These are phyloP conservation scores for Halcyon malimbica DNA, from an alignment of 2,113 vertebrate genomes.

Conservation along the genomic window DNA sequence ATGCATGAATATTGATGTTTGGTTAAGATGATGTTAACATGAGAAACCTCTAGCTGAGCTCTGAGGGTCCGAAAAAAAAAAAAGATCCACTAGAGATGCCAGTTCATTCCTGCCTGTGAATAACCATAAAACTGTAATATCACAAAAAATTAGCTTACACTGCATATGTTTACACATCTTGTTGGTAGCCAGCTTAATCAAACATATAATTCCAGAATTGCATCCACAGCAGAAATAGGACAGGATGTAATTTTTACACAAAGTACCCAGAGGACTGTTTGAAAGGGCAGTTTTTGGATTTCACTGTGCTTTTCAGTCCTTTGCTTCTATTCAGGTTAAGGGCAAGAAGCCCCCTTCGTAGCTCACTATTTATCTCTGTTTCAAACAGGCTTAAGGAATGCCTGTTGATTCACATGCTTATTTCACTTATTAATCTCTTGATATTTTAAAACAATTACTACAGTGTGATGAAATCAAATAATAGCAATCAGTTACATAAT, in stretches of 20 bases:
- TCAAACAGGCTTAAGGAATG: background rate
- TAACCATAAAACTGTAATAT: background rate
- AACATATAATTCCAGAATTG: background rate
- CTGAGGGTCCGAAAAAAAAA: background rate
- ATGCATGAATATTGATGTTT: constrained; percentile 6
- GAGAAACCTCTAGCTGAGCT: background rate
- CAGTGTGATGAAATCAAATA: background rate
- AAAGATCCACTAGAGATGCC: background rate
- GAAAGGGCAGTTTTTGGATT: background rate
- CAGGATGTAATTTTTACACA: constrained; percentile 1
- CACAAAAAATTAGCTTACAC: background rate
- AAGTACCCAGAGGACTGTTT: background rate
- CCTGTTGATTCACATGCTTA: background rate
- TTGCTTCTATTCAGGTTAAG: background rate
- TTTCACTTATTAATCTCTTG: background rate
- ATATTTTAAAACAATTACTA: background rate
- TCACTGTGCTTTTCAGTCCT: background rate
- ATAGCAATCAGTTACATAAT: background rate
- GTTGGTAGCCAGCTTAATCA: background rate
- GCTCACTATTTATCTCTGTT: background rate
- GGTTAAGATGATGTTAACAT: background rate
- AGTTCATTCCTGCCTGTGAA: background rate
- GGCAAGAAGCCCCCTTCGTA: background rate
- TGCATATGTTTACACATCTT: background rate
- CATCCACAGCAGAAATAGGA: background rate